These are phyloP conservation scores for Drymonia ruficornis DNA, from an alignment of 2,888 invertebrate species.

Conservation along the genomic window DNA sequence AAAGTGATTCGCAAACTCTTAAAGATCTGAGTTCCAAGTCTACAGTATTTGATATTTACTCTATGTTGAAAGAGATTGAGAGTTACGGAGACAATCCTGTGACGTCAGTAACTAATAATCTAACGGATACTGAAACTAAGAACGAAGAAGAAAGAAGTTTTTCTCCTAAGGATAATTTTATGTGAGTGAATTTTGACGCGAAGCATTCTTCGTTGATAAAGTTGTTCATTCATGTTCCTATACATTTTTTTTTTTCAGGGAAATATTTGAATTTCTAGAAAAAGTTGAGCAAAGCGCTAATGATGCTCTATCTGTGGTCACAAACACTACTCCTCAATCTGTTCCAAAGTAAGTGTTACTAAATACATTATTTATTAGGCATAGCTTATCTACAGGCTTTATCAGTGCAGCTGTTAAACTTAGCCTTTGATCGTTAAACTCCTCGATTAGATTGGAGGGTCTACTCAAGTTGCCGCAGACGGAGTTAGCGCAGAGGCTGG, in stretches of 20 bases:
- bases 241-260: conserved; percentile 68
- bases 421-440: not conserved
- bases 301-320: conserved; percentile 75
- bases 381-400: too few relatives aligned
- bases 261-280: conserved; percentile 87
- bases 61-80: conserved; percentile 81
- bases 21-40: conserved; percentile 65
- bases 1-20: conserved; percentile 41
- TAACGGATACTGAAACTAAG: conserved; percentile 46
- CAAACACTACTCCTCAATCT: conserved; percentile 66
- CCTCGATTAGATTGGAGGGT: conserved; percentile 75
- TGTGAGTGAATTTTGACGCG: conserved; percentile 55
- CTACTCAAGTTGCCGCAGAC: conserved; percentile 83
- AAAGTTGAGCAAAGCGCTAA: conserved; percentile 86
- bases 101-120: conserved; percentile 43
- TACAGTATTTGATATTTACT: conserved; percentile 79
- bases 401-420: too few relatives aligned
- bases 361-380: too few relatives aligned
- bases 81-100: conserved; percentile 76
- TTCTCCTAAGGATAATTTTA: conserved; percentile 73
- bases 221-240: not conserved
- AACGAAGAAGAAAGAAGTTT: conserved; percentile 48
- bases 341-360: conserved; percentile 66
- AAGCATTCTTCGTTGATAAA: not conserved
- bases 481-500: conserved; percentile 86